Evolutionary conservation across 2,888 invertebrate genomes (phyloP).

Genomic region (Incurvaria masculella): DNA sequence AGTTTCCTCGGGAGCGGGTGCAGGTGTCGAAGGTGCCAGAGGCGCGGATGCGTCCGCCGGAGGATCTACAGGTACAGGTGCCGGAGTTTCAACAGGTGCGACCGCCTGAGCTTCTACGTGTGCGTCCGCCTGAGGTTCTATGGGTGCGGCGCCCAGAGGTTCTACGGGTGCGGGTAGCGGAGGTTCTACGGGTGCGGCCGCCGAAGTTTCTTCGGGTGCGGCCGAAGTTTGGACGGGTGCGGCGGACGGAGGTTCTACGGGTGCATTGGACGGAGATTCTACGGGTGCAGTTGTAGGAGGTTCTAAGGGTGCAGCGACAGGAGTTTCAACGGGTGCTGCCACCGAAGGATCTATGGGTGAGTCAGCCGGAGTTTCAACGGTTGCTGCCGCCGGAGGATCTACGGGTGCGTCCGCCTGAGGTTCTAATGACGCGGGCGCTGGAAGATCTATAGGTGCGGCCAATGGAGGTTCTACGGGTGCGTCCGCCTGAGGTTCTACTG

Average conservation of each 20-base stretch:
- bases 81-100: not conserved
- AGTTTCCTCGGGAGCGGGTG: not conserved
- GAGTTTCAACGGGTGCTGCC: constrained; percentile 5
- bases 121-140: not conserved
- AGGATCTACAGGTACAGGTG: not conserved
- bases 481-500: constrained; percentile 5
- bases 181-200: not conserved
- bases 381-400: constrained; percentile 16
- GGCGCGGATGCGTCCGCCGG: not conserved
- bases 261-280: constrained; percentile 25
- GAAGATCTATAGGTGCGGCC: too few relatives aligned
- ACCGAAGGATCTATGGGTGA: constrained; percentile 7
- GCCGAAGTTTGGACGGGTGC: constrained; percentile 18
- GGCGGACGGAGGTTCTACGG: constrained; percentile 6
- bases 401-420: too few relatives aligned
- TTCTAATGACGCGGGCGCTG: too few relatives aligned
- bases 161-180: not conserved
- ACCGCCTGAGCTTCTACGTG: not conserved
- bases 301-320: too few relatives aligned
- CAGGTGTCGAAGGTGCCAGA: not conserved
- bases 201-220: constrained; percentile 7
- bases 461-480: constrained; percentile 3
- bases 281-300: constrained; percentile 21
- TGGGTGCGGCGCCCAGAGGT: not conserved
- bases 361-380: constrained; percentile 17